Base-by-base conservation (phyloP, 2,797 vertebrate species). In the Gymnocypris eckloni region DNA sequence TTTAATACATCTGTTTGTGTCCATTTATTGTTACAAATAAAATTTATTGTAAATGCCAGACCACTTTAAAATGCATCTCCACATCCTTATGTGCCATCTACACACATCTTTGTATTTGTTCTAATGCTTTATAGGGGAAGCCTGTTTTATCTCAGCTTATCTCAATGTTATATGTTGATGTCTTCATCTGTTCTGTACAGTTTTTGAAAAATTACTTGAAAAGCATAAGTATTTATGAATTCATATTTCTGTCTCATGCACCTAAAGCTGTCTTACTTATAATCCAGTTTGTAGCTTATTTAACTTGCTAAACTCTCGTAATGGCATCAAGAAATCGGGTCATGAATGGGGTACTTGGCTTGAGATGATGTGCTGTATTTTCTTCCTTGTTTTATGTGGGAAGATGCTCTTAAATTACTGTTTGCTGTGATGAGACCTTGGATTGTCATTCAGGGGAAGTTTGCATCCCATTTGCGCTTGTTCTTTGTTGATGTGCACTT, bases 261-360 rank as follows among this genome's bases (percentile, higher is more conserved):
- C 56, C 54, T 73, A 82, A 75, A 22, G 43, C 64, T 22, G 15
- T 50, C 45, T 82, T 43, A 75, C 54, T 73, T 64, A 50, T 66
- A 79, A 82, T 88, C 71, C 48, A 81, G 8, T 87, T 88, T 66
- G 69, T 77, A 59, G 56, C 80, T 85, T 54, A 87, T 88, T 86
- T 77, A 64, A 82, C 69, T 84, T 52, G 52, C 73, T 72, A 54
- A 75, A 56, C 8, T 81, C 16, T 77, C 20, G 25, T 84, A 84
- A 76, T 84, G 45, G 43, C 39, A 76, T 52, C 56, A 69, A 81
- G 75, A 64, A 78, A 52, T 66, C n/a, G 9, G 77, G 69, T 83
- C 81, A 80, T 54, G 70, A 79, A 79, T 78, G 15, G 28, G 37
- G 48, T 80, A 73, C 33, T 48, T 70, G 25, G 16, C 86, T 79